Percentiles rank a stretch among this genome's conserved stretches.
These are phyloP conservation scores for Pachyseris speciosa DNA, from an alignment of 64 coral and sea anemone genomes.

Conservation along the genomic window DNA sequence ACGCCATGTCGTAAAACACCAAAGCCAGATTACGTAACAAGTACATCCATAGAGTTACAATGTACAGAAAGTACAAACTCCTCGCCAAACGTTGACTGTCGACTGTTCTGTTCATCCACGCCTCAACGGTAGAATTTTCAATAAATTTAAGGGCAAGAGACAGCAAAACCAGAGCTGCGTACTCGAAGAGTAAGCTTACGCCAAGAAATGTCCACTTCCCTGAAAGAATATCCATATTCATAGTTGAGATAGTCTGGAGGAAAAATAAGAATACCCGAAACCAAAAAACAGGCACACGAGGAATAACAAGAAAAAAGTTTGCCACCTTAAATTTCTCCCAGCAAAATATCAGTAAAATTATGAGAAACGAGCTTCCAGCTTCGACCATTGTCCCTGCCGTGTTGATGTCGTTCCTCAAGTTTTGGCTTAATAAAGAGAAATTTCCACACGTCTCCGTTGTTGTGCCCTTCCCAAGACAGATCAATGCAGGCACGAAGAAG, in stretches of 20 bases:
- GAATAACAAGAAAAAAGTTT: conserved; percentile 45
- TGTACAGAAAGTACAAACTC: conserved; percentile 48
- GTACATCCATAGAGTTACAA: conserved; percentile 47
- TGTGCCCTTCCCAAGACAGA: conserved; percentile 48
- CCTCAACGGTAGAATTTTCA: conserved; percentile 34
- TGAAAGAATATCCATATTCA: conserved; percentile 27
- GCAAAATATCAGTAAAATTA: conserved; percentile 32
- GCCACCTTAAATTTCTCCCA: conserved; percentile 58
- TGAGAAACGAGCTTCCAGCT: conserved; percentile 15
- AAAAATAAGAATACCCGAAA: conserved; percentile 54
- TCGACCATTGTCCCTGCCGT: conserved; percentile 70
- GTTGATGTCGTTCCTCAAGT: conserved; percentile 50
- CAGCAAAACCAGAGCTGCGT: conserved; percentile 42
- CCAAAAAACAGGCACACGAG: conserved; percentile 68
- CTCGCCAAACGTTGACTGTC: background rate
- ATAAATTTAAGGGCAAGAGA: conserved; percentile 73
- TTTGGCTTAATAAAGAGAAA: conserved; percentile 60
- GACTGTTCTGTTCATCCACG: conserved; percentile 52
- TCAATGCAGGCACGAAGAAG: conserved; percentile 54
- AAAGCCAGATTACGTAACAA: conserved; percentile 63
- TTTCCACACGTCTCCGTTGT: conserved; percentile 73
- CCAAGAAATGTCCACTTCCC: conserved; percentile 27
- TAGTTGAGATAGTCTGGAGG: conserved; percentile 23
- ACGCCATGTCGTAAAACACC: conserved; percentile 74
- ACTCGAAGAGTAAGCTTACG: conserved; percentile 48